Percentiles rank a stretch among this genome's conserved stretches.
Conservation (phyloP, 2,888 invertebrate species). For the Serripes groenlandicus region DNA sequence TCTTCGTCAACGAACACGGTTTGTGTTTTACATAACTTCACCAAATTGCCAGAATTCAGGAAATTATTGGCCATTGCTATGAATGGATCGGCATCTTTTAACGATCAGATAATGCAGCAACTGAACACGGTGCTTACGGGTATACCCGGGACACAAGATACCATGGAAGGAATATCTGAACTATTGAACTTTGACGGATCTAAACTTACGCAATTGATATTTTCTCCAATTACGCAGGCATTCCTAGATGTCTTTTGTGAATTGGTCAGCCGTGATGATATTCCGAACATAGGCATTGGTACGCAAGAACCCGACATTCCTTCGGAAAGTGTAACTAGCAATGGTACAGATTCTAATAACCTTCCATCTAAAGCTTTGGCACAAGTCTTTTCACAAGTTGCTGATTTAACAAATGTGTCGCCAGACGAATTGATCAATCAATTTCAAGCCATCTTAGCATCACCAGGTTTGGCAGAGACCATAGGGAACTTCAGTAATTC, state of each 20-base stretch:
- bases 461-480: not conserved
- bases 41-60: slow-evolving; percentile 1
- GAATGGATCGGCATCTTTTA: not conserved
- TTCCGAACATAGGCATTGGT: not conserved
- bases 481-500: not conserved
- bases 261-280: not conserved
- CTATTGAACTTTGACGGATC: not conserved
- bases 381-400: slow-evolving; percentile 3
- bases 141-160: not conserved
- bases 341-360: not conserved
- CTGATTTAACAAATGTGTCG: not conserved
- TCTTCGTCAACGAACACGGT: not conserved
- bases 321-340: too few species aligned
- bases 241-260: slow-evolving; percentile 9
- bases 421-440: slow-evolving; percentile 7
- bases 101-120: not conserved
- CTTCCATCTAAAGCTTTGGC: not conserved
- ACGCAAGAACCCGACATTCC: not conserved
- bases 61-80: not conserved
- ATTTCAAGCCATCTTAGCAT: not conserved
- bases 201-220: not conserved
- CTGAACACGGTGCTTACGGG: not conserved
- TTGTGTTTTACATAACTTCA: not conserved
- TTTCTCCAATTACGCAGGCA: not conserved
- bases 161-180: not conserved